Conservation (phyloP, 2,113 vertebrate species). For the Mandrillus leucophaeus region DNA sequence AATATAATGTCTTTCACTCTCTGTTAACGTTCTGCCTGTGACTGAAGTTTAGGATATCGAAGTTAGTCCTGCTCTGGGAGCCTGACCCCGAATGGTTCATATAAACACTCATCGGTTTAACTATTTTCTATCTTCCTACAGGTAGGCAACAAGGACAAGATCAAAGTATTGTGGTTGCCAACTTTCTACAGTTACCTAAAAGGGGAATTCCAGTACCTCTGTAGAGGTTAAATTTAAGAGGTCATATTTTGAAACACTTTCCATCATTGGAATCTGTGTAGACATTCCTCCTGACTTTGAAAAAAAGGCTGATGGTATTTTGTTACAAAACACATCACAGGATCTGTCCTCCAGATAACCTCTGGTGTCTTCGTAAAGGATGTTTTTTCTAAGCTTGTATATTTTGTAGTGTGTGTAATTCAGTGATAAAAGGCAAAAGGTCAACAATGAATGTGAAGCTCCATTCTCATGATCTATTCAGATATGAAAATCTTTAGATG, state of each 20-base stretch:
- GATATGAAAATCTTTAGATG: constrained; percentile 59
- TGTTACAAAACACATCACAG: neutral
- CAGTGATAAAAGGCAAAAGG: constrained; percentile 54
- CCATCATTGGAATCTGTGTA: neutral
- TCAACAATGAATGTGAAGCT: constrained; percentile 35
- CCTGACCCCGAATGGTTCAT: neutral
- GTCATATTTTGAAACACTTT: neutral
- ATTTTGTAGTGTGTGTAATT: constrained; percentile 44
- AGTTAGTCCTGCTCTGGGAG: neutral
- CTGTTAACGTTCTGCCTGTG: neutral
- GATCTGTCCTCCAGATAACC: constrained; percentile 18
- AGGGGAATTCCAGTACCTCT: neutral
- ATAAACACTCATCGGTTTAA: neutral
- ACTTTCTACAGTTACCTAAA: neutral
- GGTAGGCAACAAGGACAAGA: neutral
- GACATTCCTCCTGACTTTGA: neutral
- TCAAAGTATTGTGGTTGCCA: neutral
- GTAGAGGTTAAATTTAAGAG: neutral
- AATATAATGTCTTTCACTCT: neutral
- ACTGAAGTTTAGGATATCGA: neutral
- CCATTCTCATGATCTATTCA: constrained; percentile 30
- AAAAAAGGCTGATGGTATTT: constrained; percentile 40
- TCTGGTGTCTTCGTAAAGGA: neutral
- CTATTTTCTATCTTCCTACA: neutral
- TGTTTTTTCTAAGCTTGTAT: constrained; percentile 4